phyloP scores from a whole-genome alignment of 1,140 invertebrate genomes.

The Drosophila nikananu region DNA sequence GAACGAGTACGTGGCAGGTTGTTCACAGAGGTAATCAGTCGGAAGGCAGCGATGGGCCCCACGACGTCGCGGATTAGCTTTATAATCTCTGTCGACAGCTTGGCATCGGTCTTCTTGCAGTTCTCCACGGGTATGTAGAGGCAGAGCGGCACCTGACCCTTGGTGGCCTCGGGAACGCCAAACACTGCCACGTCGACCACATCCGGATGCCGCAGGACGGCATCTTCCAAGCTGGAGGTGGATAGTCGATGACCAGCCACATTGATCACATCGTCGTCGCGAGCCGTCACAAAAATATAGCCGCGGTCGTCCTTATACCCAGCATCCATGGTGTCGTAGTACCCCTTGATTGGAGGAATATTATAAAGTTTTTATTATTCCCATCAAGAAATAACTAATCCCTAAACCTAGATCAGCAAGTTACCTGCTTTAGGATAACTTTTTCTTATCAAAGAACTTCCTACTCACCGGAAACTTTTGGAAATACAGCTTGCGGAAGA shows the following conservation, averaged over 20 bases:
- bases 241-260: conserved; percentile 96
- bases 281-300: conserved; percentile 94
- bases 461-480: conserved; percentile 90
- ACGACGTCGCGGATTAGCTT: conserved; percentile 91
- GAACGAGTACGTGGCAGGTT: conserved; percentile 92
- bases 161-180: conserved; percentile 94
- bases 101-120: conserved; percentile 86
- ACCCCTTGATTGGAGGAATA: conserved; percentile 89
- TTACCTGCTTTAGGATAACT: background rate
- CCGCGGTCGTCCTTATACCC: conserved; percentile 94
- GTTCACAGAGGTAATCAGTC: conserved; percentile 90
- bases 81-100: conserved; percentile 89
- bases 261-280: conserved; percentile 98
- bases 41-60: conserved; percentile 95
- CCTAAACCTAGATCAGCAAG: background rate
- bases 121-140: conserved; percentile 91
- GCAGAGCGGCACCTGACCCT: conserved; percentile 95
- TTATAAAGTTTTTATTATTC: background rate
- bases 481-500: conserved; percentile 93
- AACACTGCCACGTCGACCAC: conserved; percentile 94
- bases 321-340: conserved; percentile 98
- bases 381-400: too few relatives aligned
- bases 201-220: conserved; percentile 92
- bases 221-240: conserved; percentile 95
- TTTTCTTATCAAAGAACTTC: background rate